These are phyloP conservation scores for Sciurus vulgaris DNA, from an alignment of 2,797 vertebrate species.

Conservation along the genomic window DNA sequence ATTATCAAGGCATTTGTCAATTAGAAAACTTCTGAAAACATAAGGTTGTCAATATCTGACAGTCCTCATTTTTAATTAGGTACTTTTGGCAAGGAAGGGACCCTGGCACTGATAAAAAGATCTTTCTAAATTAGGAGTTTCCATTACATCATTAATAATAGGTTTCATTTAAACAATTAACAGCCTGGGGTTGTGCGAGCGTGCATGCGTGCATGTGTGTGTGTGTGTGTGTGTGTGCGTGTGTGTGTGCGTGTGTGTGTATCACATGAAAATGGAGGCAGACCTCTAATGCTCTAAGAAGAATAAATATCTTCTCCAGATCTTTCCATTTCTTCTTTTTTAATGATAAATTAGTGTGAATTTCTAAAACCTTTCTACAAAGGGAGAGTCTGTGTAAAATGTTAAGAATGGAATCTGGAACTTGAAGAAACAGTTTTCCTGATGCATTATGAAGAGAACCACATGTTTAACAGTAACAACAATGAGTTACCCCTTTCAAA, in stretches of 20 bases:
- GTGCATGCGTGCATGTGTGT: no score
- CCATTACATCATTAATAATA: conserved; percentile 55
- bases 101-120: conserved; percentile 73
- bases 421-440: conserved; percentile 44
- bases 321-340: conserved; percentile 72
- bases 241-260: no score
- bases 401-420: conserved; percentile 70
- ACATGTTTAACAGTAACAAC: conserved; percentile 10
- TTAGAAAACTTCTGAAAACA: conserved; percentile 58
- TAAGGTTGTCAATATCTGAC: neutral
- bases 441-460: conserved; percentile 66
- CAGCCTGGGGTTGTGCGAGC: neutral
- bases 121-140: conserved; percentile 69
- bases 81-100: conserved; percentile 56
- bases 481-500: conserved; percentile 94
- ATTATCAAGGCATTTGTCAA: conserved; percentile 42
- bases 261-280: conserved; percentile 60
- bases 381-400: conserved; percentile 57
- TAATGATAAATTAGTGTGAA: conserved; percentile 67
- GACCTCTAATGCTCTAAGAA: conserved; percentile 54
- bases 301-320: conserved; percentile 66
- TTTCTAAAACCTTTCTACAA: conserved; percentile 64
- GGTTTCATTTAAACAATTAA: conserved; percentile 74
- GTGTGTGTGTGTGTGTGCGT: no score
- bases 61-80: conserved; percentile 60